Conservation (phyloP, 2,888 invertebrate species). For the Philonicus albiceps region DNA sequence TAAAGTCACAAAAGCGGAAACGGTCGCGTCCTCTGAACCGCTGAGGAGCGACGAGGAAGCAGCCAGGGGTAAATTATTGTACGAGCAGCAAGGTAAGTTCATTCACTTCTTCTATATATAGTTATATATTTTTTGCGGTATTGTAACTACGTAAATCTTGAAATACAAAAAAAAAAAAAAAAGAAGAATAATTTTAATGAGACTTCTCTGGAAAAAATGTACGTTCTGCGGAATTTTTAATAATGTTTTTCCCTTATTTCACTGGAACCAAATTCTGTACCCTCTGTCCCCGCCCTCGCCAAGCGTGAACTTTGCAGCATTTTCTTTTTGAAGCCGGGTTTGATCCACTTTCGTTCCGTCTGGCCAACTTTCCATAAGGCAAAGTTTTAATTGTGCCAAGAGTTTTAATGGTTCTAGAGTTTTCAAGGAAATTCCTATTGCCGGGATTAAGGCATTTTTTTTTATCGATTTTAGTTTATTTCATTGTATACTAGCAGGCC, state of each 20-base stretch:
- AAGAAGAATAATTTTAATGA: not conserved
- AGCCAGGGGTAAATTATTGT: slow-evolving; percentile 44
- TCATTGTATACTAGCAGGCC: not conserved
- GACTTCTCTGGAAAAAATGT: not conserved
- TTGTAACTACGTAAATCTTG: not conserved
- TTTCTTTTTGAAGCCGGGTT: not conserved
- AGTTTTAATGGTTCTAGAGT: not conserved
- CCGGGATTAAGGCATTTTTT: not conserved
- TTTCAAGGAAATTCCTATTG: not conserved
- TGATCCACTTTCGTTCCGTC: not conserved
- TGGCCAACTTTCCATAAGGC: not conserved
- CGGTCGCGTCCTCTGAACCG: not conserved
- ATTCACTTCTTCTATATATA: not conserved
- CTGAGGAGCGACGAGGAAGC: slow-evolving; percentile 43
- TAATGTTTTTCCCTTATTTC: not conserved
- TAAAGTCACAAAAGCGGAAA: slow-evolving; percentile 47
- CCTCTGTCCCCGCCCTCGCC: not conserved
- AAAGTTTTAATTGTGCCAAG: not conserved
- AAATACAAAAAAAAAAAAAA: not conserved
- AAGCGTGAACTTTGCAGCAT: not conserved
- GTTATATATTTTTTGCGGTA: not conserved
- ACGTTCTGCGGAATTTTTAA: not conserved
- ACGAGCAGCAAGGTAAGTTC: slow-evolving; percentile 46
- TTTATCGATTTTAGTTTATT: not conserved
- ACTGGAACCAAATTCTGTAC: not conserved